These are phyloP conservation scores for Myotis daubentonii DNA, from an alignment of 2,797 vertebrate genomes.

Conservation along the genomic window DNA sequence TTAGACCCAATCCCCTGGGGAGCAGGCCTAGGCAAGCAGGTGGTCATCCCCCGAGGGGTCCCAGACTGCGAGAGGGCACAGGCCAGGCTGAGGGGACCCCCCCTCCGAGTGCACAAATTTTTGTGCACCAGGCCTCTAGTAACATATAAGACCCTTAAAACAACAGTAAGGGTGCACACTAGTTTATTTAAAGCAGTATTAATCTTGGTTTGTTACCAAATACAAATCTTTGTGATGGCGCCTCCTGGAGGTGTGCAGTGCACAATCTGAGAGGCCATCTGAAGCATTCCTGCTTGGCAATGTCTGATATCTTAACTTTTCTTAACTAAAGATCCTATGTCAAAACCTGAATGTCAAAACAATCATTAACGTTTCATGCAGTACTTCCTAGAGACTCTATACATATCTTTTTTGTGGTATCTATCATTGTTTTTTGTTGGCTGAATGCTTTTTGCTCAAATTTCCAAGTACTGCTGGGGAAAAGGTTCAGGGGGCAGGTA, in stretches of 20 bases:
- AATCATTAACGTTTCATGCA: not conserved
- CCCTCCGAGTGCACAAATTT: too few species aligned
- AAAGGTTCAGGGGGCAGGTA: not conserved
- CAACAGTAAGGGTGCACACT: not conserved
- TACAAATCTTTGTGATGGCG: not conserved
- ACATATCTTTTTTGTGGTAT: not conserved
- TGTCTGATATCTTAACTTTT: not conserved
- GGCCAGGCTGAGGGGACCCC: too few species aligned
- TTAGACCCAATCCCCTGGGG: too few species aligned
- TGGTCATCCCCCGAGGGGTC: too few species aligned
- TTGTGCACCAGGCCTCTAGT: too few species aligned
- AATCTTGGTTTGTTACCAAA: not conserved
- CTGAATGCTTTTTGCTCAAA: not conserved
- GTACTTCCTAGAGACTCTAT: not conserved
- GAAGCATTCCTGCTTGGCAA: not conserved
- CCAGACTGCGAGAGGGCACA: too few species aligned
- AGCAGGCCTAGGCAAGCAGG: too few species aligned
- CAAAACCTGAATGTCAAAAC: not conserved
- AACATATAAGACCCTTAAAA: conserved; percentile 58
- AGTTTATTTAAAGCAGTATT: conserved; percentile 43
- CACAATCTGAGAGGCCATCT: not conserved
- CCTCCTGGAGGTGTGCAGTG: not conserved
- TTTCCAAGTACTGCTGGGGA: not conserved
- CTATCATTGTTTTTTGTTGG: not conserved
- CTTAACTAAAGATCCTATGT: not conserved